Percentiles rank a stretch among this genome's conserved stretches.
These are phyloP conservation scores for Callinectes sapidus DNA, from an alignment of 2,888 invertebrate genomes.

Conservation along the genomic window DNA sequence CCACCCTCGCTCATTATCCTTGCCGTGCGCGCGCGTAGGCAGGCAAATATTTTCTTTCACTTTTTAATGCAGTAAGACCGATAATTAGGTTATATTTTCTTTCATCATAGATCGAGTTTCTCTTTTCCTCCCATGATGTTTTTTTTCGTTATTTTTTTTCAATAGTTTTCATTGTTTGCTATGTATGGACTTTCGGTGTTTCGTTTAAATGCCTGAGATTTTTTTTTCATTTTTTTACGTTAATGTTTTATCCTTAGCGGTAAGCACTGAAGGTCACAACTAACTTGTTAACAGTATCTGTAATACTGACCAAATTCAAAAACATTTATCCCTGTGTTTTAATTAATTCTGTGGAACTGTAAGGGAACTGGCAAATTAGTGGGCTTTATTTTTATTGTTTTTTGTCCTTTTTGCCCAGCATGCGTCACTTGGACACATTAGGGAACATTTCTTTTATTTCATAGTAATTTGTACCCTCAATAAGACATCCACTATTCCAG, in stretches of 20 bases:
- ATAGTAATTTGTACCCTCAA: background rate
- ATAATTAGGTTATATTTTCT: background rate
- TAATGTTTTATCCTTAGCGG: too few relatives aligned
- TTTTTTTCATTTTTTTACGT: too few relatives aligned
- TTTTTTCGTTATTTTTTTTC: background rate
- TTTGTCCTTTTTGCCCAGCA: too few relatives aligned
- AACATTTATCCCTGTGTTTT: too few relatives aligned
- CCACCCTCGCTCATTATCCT: conserved; percentile 18
- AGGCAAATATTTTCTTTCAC: background rate
- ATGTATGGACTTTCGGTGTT: background rate
- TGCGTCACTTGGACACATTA: background rate
- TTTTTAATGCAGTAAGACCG: background rate
- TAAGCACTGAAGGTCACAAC: too few relatives aligned
- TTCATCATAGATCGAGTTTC: background rate
- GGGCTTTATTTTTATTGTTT: too few relatives aligned
- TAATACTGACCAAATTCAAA: too few relatives aligned
- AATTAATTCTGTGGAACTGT: too few relatives aligned
- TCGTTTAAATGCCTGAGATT: too few relatives aligned
- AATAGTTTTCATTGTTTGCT: background rate
- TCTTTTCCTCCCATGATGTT: background rate
- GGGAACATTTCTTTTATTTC: background rate
- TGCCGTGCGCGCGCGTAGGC: background rate
- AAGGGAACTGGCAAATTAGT: too few relatives aligned
- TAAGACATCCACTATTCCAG: too few relatives aligned
- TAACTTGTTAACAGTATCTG: too few relatives aligned